Conservation (phyloP, 2,797 vertebrate genomes). For the Eulemur albifrons region DNA sequence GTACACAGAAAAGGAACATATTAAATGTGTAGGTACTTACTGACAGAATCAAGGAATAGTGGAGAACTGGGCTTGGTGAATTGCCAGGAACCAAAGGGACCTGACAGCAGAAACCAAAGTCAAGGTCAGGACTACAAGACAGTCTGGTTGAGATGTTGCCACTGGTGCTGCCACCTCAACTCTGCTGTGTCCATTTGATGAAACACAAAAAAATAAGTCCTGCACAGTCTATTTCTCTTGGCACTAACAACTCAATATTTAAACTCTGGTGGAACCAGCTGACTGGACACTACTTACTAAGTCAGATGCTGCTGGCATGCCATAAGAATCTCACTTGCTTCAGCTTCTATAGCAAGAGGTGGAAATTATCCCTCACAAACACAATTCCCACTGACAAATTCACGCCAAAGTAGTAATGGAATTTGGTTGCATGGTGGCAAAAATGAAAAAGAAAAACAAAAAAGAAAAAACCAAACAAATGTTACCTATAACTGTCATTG, state of each 20-base stretch:
- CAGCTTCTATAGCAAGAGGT: not conserved
- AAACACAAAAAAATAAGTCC: not conserved
- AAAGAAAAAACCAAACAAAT: not conserved
- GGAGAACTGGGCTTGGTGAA: not conserved
- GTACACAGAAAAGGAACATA: not conserved
- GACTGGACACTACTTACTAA: not conserved
- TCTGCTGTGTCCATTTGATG: not conserved
- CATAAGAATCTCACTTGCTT: not conserved
- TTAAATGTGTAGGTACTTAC: not conserved
- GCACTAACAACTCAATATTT: not conserved
- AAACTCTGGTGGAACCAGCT: not conserved
- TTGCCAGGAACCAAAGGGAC: not conserved
- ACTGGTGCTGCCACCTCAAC: not conserved
- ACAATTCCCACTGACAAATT: not conserved
- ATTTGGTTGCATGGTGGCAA: not conserved
- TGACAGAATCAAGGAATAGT: not conserved
- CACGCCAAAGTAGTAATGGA: not conserved
- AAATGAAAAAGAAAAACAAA: not conserved
- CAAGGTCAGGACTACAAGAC: not conserved
- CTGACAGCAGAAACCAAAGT: not conserved
- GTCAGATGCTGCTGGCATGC: rapidly evolving
- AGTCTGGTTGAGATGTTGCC: not conserved
- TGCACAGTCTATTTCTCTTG: not conserved
- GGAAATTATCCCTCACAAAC: not conserved
- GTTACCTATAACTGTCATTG: not conserved